Evolutionary conservation across 2,888 invertebrate species (phyloP), one percentile per base, ranked within the genome.

Genomic region (Thymelicus sylvestris): DNA sequence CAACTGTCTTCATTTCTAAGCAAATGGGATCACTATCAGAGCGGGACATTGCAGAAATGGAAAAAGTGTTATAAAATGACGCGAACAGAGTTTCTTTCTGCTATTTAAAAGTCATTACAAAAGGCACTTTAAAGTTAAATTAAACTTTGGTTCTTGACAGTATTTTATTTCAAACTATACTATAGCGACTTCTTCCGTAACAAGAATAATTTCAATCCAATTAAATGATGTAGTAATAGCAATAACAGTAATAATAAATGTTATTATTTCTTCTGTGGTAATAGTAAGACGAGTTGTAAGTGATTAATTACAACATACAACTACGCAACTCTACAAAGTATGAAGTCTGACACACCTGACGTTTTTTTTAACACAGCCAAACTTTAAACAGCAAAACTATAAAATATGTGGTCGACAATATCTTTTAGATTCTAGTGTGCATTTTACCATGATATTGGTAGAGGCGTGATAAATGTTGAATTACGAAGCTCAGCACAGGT

Each of bases 401-500:
- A 55, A 39, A 13, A 38, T n/a, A 60, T 39, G 10, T 44, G 24
- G 7, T 31, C 7, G 24, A 44, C 24, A 55, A 62, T 60, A 61
- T 63, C 38, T 68, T 39, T 39, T 19, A 68, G 19, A 39, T 57
- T 57, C 55, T 31, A 48, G 48, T 50, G 44, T 41, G 24, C 47
- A 65, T 50, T 55, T 57, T 31, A 55, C 44, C 50, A 65, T 13
- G 65, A 39, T 70, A 65, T 70, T 70, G 70, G 65, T 59, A 65
- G 64, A 60, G 59, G 70, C 65, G 70, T 70, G 70, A 70, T 70
- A 70, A 70, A 70, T 70, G 69, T 70, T 59, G 65, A 70, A 60
- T 65, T 59, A 61, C 52, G 65, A 52, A 60, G 70, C 70, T 70
- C 70, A 70, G 69, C 69, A 63, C 69, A 70, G 70, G 70, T 70